Evolutionary conservation across 1,140 invertebrate genomes (phyloP).

Genomic region (Zaprionus camerounensis): DNA sequence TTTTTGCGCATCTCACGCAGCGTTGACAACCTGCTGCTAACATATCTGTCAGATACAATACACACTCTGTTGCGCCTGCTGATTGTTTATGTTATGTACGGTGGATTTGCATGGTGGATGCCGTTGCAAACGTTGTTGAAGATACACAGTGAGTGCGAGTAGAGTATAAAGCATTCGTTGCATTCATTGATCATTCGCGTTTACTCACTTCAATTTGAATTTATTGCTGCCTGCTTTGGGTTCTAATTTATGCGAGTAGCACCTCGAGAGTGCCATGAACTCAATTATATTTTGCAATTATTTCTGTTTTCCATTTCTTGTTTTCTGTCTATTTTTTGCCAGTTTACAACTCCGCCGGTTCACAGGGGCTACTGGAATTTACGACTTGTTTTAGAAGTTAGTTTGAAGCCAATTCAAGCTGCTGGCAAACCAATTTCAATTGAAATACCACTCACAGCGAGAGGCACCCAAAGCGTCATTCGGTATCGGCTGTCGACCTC

Average conservation of each 20-base stretch:
- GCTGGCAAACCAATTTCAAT: constrained; percentile 11
- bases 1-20: constrained; percentile 11
- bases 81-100: constrained; percentile 45
- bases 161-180: constrained; percentile 14
- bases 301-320: constrained; percentile 47
- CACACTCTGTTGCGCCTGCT: constrained; percentile 42
- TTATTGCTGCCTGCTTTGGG: constrained; percentile 34
- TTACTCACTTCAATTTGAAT: constrained; percentile 16
- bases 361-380: constrained; percentile 17
- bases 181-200: constrained; percentile 4
- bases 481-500: constrained; percentile 8
- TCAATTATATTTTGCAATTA: constrained; percentile 80
- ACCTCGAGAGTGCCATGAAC: constrained; percentile 73
- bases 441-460: constrained; percentile 23
- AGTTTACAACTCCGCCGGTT: constrained; percentile 52
- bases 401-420: constrained; percentile 14
- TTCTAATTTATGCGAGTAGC: constrained; percentile 52
- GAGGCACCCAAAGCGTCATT: constrained; percentile 30
- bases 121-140: constrained; percentile 11
- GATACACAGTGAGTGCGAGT: not conserved
- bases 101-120: constrained; percentile 65
- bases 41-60: constrained; percentile 59
- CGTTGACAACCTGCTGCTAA: constrained; percentile 51
- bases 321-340: constrained; percentile 20
- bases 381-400: constrained; percentile 3